Conservation (phyloP, 2,113 vertebrate genomes). For the Gavia stellata region DNA sequence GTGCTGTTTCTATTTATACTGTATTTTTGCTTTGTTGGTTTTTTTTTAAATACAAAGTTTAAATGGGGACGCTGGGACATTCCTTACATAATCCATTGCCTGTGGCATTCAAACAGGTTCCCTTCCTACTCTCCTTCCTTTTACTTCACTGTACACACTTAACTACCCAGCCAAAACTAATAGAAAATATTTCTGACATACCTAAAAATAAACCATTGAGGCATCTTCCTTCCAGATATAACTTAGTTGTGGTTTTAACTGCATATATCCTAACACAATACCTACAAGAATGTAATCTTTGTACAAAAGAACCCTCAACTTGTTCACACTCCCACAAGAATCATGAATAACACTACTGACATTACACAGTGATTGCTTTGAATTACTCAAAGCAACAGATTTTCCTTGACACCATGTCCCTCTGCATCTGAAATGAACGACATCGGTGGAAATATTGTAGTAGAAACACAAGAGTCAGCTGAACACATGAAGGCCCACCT, state of each 20-base stretch:
- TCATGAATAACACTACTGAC: neutral
- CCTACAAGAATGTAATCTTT: neutral
- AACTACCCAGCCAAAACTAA: neutral
- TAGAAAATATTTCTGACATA: slow-evolving; percentile 14
- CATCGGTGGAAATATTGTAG: accelerated
- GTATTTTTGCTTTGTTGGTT: neutral
- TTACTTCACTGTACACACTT: neutral
- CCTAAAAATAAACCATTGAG: slow-evolving; percentile 29
- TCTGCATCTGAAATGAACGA: neutral
- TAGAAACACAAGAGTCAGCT: neutral
- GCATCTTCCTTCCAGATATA: slow-evolving; percentile 37
- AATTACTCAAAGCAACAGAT: neutral
- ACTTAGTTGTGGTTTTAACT: slow-evolving; percentile 39
- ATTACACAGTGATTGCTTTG: neutral
- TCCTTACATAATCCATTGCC: neutral
- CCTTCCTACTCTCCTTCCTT: neutral
- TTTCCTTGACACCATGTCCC: neutral
- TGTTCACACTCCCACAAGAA: neutral
- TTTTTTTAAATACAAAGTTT: neutral
- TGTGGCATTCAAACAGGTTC: neutral
- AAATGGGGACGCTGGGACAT: neutral
- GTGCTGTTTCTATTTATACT: neutral
- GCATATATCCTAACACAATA: neutral
- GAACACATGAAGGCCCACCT: neutral
- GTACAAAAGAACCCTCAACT: neutral